phyloP scores from a whole-genome alignment of 2,888 invertebrate genomes.

The Spicauda simplicius region DNA sequence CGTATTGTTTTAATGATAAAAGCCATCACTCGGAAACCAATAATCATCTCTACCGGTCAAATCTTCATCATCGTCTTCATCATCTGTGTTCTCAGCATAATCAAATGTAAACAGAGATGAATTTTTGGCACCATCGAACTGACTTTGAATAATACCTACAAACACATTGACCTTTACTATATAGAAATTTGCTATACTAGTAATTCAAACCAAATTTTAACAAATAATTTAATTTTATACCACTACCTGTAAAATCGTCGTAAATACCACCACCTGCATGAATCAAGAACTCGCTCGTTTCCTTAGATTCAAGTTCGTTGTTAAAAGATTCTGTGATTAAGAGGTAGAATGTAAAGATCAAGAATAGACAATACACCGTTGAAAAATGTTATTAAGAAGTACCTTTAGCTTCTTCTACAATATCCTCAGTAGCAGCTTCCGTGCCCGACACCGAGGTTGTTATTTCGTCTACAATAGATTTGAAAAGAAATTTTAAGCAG shows the following conservation, averaged over 20 bases:
- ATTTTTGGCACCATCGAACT: constrained; percentile 46
- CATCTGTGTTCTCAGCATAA: constrained; percentile 45
- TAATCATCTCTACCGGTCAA: constrained; percentile 50
- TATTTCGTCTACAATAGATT: constrained; percentile 46
- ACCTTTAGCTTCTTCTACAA: constrained; percentile 45
- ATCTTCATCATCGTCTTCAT: constrained; percentile 37
- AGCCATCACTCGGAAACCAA: constrained; percentile 20
- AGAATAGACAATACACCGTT: constrained; percentile 31
- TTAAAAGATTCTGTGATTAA: constrained; percentile 44
- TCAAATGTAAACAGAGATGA: constrained; percentile 42
- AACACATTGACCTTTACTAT: constrained; percentile 36
- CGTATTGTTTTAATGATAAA: neutral
- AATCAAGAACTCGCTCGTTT: constrained; percentile 30
- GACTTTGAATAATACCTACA: constrained; percentile 54
- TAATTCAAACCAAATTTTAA: constrained; percentile 18
- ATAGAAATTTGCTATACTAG: neutral
- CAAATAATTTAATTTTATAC: too few species aligned
- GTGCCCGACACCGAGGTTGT: constrained; percentile 44
- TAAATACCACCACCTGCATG: constrained; percentile 40
- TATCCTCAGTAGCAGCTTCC: constrained; percentile 51
- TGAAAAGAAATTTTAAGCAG: constrained; percentile 41
- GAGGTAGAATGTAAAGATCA: constrained; percentile 39
- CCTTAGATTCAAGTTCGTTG: constrained; percentile 37
- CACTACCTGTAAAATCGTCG: constrained; percentile 46
- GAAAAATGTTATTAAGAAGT: constrained; percentile 38